A percentile compares a stretch with the other conserved stretches of the same genome.
phyloP scores from a whole-genome alignment of 1,140 invertebrate species.

The Neodiprion lecontei region DNA sequence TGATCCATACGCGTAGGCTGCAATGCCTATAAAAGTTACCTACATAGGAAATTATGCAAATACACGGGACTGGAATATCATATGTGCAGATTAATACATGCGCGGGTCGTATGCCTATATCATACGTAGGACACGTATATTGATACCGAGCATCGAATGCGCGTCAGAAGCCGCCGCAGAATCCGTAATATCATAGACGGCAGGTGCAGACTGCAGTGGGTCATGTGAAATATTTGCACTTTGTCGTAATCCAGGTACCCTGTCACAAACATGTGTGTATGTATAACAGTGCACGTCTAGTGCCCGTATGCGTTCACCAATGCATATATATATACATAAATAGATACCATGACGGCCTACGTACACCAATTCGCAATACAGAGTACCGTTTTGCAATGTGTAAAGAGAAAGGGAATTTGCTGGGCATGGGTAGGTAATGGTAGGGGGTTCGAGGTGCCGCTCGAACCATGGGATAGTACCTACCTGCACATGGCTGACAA shows the following conservation, averaged over 20 bases:
- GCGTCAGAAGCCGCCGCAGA: background rate
- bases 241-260: slow-evolving; percentile 54
- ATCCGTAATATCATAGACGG: slow-evolving; percentile 1
- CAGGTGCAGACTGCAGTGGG: slow-evolving; percentile 43
- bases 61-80: background rate
- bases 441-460: background rate
- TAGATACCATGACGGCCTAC: no score
- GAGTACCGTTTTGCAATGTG: slow-evolving; percentile 50
- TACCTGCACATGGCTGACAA: no score
- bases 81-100: slow-evolving; percentile 11
- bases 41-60: background rate
- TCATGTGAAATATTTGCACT: slow-evolving; percentile 58
- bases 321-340: no score
- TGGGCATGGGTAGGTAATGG: slow-evolving; percentile 25
- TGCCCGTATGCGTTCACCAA: no score
- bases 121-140: no score
- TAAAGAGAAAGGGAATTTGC: slow-evolving; percentile 52
- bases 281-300: no score
- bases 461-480: no score
- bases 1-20: slow-evolving; percentile 18
- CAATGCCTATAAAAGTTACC: slow-evolving; percentile 16
- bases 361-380: slow-evolving; percentile 40
- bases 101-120: background rate
- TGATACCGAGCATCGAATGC: background rate
- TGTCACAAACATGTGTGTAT: slow-evolving; percentile 15